Evolutionary conservation across 2,888 invertebrate genomes (phyloP).

Genomic region (Gandaritis pyraliata): DNA sequence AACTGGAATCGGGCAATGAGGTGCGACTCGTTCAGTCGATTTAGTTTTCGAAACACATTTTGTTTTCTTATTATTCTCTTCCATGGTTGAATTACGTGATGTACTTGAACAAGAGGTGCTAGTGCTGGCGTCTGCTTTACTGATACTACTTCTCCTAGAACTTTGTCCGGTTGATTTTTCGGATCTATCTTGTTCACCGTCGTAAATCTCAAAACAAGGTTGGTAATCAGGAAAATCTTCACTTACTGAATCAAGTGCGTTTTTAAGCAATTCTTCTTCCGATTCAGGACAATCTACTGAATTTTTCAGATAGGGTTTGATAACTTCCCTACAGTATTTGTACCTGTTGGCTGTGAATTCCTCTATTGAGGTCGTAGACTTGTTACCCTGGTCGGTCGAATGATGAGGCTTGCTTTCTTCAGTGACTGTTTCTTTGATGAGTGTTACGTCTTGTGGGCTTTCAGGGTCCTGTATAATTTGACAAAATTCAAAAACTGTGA

Average conservation of each 20-base stretch:
- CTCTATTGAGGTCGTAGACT: constrained; percentile 19
- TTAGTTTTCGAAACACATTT: constrained; percentile 16
- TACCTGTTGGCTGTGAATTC: constrained; percentile 45
- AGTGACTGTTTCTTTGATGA: constrained; percentile 51
- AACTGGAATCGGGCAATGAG: constrained; percentile 10
- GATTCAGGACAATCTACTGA: constrained; percentile 45
- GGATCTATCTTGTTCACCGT: constrained; percentile 24
- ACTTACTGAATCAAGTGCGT: constrained; percentile 42
- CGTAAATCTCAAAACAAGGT: constrained; percentile 37
- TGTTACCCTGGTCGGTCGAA: not conserved
- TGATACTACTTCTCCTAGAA: constrained; percentile 17
- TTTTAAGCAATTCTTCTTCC: constrained; percentile 47
- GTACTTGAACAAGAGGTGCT: constrained; percentile 18
- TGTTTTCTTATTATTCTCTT: not conserved
- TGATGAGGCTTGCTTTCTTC: constrained; percentile 46
- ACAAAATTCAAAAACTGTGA: constrained; percentile 51
- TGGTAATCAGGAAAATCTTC: constrained; percentile 51
- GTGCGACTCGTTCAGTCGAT: constrained; percentile 7
- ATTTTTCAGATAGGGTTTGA: constrained; percentile 52
- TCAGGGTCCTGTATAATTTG: constrained; percentile 51
- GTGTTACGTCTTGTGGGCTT: constrained; percentile 43
- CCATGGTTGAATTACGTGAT: constrained; percentile 7
- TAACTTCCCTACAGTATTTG: constrained; percentile 58
- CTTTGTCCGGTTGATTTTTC: constrained; percentile 10
- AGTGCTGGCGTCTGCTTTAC: constrained; percentile 32